Percentiles rank a stretch among this genome's conserved stretches.
These are phyloP conservation scores for Sakesphorus luctuosus DNA, from an alignment of 2,113 vertebrate species.

Conservation along the genomic window DNA sequence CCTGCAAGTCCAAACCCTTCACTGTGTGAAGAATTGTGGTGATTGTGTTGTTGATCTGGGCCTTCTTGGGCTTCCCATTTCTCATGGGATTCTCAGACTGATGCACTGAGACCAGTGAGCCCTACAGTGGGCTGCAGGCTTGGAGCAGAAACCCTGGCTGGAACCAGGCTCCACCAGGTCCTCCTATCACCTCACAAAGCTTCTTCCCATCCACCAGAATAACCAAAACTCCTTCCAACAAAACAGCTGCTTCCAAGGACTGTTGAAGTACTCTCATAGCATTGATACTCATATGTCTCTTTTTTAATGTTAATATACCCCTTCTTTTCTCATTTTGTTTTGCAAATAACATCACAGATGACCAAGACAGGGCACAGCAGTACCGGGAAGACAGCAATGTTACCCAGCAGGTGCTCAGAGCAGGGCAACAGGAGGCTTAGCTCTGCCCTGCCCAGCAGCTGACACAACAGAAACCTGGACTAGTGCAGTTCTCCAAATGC, in stretches of 20 bases:
- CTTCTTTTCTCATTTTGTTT: neutral
- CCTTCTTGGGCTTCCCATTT: neutral
- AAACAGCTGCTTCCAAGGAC: neutral
- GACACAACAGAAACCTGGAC: neutral
- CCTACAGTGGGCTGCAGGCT: neutral
- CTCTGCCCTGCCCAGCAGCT: neutral
- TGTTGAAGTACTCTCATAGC: rapidly evolving
- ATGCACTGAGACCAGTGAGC: neutral
- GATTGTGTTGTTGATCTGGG: neutral
- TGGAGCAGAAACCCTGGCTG: neutral
- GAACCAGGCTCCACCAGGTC: neutral
- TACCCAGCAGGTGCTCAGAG: neutral
- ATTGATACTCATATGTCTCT: neutral
- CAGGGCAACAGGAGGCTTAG: neutral
- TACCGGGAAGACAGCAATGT: neutral
- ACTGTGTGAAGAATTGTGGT: neutral
- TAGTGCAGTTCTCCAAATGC: neutral
- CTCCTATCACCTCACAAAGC: neutral
- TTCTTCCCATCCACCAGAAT: neutral
- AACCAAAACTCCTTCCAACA: neutral
- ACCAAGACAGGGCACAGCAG: neutral
- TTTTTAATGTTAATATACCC: neutral
- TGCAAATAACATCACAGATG: neutral
- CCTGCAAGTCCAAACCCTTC: neutral
- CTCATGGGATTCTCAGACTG: neutral